Evolutionary conservation across 2,888 invertebrate genomes (phyloP).

Genomic region (Melipona bicolor): DNA sequence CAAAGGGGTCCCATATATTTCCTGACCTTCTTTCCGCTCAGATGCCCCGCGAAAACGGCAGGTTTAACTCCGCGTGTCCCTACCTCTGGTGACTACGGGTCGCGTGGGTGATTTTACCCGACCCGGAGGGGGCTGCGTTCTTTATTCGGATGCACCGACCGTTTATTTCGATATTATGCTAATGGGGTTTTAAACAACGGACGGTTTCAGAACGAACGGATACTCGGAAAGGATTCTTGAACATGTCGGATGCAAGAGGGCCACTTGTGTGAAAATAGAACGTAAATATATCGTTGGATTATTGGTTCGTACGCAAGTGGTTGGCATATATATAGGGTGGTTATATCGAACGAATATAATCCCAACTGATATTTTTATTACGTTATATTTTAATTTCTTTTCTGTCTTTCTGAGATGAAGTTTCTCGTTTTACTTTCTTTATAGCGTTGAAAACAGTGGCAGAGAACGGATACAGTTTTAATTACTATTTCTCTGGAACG

Average conservation of each 20-base stretch:
- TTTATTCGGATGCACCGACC: constrained; percentile 23
- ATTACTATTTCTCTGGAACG: neutral
- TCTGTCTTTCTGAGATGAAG: neutral
- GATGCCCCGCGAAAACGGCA: neutral
- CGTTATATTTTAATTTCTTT: neutral
- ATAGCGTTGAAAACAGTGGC: neutral
- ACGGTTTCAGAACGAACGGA: neutral
- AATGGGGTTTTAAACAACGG: constrained; percentile 21
- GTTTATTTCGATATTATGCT: constrained; percentile 38
- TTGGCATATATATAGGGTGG: neutral
- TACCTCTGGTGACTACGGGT: neutral
- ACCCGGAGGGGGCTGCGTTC: neutral
- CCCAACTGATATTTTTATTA: neutral
- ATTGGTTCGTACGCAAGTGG: neutral
- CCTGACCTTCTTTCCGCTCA: constrained; percentile 7
- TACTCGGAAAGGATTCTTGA: constrained; percentile 1
- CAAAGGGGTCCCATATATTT: constrained; percentile 12
- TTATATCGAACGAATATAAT: neutral
- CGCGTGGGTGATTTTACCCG: constrained; percentile 34
- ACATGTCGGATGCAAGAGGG: neutral
- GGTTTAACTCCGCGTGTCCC: constrained; percentile 1
- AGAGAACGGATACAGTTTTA: neutral
- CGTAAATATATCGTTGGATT: neutral
- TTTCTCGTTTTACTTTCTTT: neutral
- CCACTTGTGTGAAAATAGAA: constrained; percentile 19